Base-by-base conservation (phyloP, 2,113 vertebrate species). In the Poeciliopsis prolifica region DNA sequence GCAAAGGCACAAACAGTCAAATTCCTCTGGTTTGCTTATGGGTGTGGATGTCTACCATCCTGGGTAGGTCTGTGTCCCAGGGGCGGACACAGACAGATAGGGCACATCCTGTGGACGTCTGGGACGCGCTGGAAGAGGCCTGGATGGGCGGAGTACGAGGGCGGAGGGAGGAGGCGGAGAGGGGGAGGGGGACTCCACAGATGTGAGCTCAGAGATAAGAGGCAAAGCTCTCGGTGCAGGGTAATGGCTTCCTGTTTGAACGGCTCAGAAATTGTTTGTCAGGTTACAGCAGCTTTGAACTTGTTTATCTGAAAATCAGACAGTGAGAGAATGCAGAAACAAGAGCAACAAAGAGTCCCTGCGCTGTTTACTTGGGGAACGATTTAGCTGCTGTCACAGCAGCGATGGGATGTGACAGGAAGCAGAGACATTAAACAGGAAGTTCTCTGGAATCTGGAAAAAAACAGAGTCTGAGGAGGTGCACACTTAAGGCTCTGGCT, bases 241-340 rank as follows among this genome's bases (percentile, higher is more conserved):
- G 91, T 93, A 94, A 93, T 87, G 79, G 73, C 88, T 94, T 95
- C 94, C 94, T 93, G 93, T 94, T 93, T 89, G 86, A 90, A 89
- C 60, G 89, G 86, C 60, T 22, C 22, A 31, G 73, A 86, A 80
- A 87, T 72, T 85, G 88, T 89, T 87, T 81, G 81, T 86, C 83
- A 78, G 80, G 75, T 86, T 83, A 61, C 29, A 40, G 80, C 40
- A 14, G 82, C 88, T 93, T 91, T 91, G 86, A 92, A 89, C 74
- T 12, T 71, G 82, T 86, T 91, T 92, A 90, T 91, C 86, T 31
- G 65, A 70, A 66, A 68, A 89, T 91, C 83, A 30, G 87, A 67
- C 42, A 0, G 74, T 29, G 48, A 51, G 78, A 68, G 61, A 87
- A 82, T 60, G 72, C 5, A 0, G 85, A 88, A 89, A 84, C 79